These are phyloP conservation scores for Pygmarrhopalites habei DNA, from an alignment of 1,140 invertebrate genomes.

Conservation along the genomic window DNA sequence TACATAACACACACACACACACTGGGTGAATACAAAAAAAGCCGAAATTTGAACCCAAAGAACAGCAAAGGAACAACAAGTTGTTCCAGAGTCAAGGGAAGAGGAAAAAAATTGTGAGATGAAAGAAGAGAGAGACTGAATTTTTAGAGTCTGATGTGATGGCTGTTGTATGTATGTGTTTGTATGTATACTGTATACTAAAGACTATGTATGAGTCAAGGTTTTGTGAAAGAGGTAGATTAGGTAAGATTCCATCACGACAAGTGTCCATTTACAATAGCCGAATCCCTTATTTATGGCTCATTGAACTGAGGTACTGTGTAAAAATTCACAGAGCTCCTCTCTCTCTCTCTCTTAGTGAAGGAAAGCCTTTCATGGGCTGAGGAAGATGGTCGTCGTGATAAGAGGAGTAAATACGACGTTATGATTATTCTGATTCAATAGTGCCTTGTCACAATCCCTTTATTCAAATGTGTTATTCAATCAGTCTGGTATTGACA, in stretches of 20 bases:
- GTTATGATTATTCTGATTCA: slow-evolving; percentile 7
- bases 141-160: too few species aligned
- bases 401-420: slow-evolving; percentile 7
- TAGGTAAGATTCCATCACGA: slow-evolving; percentile 4
- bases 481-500: slow-evolving; percentile 13
- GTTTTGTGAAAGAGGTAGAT: too few species aligned
- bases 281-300: neutral
- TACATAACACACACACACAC: neutral
- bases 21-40: slow-evolving; percentile 1
- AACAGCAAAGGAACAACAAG: neutral
- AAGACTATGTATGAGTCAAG: too few species aligned
- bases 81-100: too few species aligned
- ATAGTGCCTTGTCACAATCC: slow-evolving; percentile 3
- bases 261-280: neutral
- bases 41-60: slow-evolving; percentile 9
- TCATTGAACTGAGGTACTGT: neutral
- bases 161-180: too few species aligned
- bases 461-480: slow-evolving; percentile 14
- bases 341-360: too few species aligned
- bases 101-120: too few species aligned
- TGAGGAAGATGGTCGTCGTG: slow-evolving; percentile 4
- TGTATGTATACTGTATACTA: too few species aligned
- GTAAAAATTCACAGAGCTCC: too few species aligned
- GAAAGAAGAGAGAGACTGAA: too few species aligned
- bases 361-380: neutral